Evolutionary conservation across 2,113 vertebrate species (phyloP).

Genomic region (Numenius arquata): DNA sequence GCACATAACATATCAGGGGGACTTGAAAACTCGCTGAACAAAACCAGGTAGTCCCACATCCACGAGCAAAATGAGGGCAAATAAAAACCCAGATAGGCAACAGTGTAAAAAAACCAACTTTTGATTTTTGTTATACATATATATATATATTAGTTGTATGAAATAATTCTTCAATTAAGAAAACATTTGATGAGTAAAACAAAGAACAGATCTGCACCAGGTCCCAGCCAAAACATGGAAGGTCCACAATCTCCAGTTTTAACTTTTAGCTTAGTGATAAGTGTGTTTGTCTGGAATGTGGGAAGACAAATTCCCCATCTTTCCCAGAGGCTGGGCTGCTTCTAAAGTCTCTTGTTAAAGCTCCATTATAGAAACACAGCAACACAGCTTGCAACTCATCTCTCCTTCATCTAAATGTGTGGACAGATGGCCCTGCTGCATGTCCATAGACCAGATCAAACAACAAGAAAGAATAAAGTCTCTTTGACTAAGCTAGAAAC

Average conservation of each 20-base stretch:
- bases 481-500: background rate
- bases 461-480: background rate
- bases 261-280: background rate
- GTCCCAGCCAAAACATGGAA: background rate
- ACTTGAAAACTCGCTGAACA: background rate
- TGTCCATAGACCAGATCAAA: background rate
- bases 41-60: background rate
- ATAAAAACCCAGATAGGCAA: background rate
- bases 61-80: background rate
- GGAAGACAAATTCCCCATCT: background rate
- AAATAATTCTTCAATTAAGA: background rate
- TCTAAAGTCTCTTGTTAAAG: background rate
- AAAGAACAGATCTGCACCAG: background rate
- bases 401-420: background rate
- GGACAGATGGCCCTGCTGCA: no score
- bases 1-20: background rate
- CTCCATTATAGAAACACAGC: background rate
- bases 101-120: background rate
- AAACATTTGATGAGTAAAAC: background rate
- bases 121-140: background rate
- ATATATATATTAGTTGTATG: background rate
- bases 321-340: background rate
- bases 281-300: background rate
- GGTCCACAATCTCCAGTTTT: background rate
- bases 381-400: background rate